Evolutionary conservation across 2,888 invertebrate genomes (phyloP).

Genomic region (Pollenia labialis): DNA sequence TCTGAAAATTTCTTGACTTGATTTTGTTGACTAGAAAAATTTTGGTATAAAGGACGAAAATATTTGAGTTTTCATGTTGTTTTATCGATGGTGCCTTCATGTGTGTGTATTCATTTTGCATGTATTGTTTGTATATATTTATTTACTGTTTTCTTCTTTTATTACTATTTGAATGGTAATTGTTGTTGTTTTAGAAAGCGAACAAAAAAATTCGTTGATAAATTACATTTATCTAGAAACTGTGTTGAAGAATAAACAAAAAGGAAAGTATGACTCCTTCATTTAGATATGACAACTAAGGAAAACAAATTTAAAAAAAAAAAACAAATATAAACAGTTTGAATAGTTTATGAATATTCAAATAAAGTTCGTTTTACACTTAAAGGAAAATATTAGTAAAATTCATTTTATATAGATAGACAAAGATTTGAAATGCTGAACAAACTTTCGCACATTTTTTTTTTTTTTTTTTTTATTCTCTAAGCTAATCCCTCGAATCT

Average conservation of each 20-base stretch:
- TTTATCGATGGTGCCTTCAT: slow-evolving; percentile 80
- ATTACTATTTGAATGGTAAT: slow-evolving; percentile 35
- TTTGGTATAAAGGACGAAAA: slow-evolving; percentile 68
- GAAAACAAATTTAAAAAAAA: slow-evolving; percentile 16
- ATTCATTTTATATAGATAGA: background rate
- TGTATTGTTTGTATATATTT: slow-evolving; percentile 41
- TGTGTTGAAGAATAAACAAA: slow-evolving; percentile 47
- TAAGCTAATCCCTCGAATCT: no score
- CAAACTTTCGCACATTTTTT: no score
- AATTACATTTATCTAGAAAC: slow-evolving; percentile 67
- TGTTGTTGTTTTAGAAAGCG: slow-evolving; percentile 44
- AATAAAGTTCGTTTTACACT: slow-evolving; percentile 20
- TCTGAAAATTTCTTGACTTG: slow-evolving; percentile 63
- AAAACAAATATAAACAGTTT: slow-evolving; percentile 20
- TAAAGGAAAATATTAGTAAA: slow-evolving; percentile 10
- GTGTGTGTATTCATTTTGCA: slow-evolving; percentile 46
- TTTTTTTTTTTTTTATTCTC: no score
- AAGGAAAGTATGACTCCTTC: slow-evolving; percentile 63
- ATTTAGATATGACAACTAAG: slow-evolving; percentile 67
- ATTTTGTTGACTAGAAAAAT: slow-evolving; percentile 71
- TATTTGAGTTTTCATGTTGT: slow-evolving; percentile 78
- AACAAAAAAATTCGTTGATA: slow-evolving; percentile 60
- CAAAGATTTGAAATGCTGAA: no score
- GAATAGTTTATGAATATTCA: slow-evolving; percentile 44
- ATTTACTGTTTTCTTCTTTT: slow-evolving; percentile 38